Base-by-base conservation (phyloP, 2,888 invertebrate species). In the Amblyjoppa fuscipennis region DNA sequence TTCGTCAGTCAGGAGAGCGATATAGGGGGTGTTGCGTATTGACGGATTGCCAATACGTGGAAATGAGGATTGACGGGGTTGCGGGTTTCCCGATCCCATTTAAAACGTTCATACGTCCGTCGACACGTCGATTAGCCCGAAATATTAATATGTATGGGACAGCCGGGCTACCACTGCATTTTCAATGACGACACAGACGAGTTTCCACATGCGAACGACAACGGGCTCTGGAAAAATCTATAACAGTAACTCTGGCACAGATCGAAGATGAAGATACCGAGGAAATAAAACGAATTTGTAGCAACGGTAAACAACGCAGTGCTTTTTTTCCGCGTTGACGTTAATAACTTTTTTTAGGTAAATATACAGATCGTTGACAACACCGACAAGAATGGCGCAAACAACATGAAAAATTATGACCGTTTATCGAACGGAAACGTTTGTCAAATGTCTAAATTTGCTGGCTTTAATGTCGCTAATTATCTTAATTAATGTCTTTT, bases 101-200 rank as follows among this genome's bases (percentile, higher is more conserved):
- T 34, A 51, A 75, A 71, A 49, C 51, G 59, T 66, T 64, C 41
- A 75, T 82, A 64, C 84, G 88, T 87, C 87, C 84, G 87, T 87
- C 85, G 79, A 80, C 79, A 88, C 84, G 90, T 89, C 90, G 91
- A 91, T 92, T 92, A 90, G 87, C 85, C 85, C 68, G 38, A 68
- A 76, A 80, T 83, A 83, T 85, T 76, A 76, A 85, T 85, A 79
- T 79, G 82, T 66, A 85, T 79, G 85, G 71, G 75, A 82, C 66
- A 82, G 78, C 7, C 68, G 31, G 49, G 64, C 75, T 56, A 28
- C n/a, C 64, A 56, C 56, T 76, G 66, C 20, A 82, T 85, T 85
- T 75, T 79, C 78, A 68, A 76, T 82, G 75, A 76, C 75, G 75
- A 78, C 77, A 78, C 51, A 59, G 76, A 77, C 76, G 76, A 59